Conservation (phyloP, 1,140 invertebrate species). For the Macrocentrus cingulum region DNA sequence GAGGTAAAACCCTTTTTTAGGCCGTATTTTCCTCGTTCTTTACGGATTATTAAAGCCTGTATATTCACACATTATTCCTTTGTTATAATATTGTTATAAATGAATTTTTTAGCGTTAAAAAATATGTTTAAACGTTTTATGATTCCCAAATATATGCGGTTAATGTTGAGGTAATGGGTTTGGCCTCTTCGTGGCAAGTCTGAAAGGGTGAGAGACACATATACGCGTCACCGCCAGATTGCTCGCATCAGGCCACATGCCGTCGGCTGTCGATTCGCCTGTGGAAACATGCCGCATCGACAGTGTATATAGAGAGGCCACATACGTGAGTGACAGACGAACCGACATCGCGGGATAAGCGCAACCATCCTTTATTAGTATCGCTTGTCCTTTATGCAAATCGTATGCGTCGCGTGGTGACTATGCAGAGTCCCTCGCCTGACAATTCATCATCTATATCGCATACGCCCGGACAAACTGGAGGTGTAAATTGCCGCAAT, state of each 20-base stretch:
- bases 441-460: constrained; percentile 4
- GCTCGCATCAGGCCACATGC: constrained; percentile 45
- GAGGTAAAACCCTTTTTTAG: constrained; percentile 51
- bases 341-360: constrained; percentile 3
- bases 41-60: no score
- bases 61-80: no score
- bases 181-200: no score
- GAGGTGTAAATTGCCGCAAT: no score
- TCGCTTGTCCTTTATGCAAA: constrained; percentile 12
- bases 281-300: constrained; percentile 9
- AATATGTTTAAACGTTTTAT: no score
- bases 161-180: no score
- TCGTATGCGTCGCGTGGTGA: background rate
- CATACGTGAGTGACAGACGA: constrained; percentile 26
- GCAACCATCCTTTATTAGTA: constrained; percentile 6
- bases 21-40: constrained; percentile 23
- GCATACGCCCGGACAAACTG: no score
- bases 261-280: constrained; percentile 32
- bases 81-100: no score
- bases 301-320: no score
- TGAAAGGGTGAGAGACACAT: no score
- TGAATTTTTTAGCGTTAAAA: no score
- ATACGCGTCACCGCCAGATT: constrained; percentile 49
- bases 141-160: no score
- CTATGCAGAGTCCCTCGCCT: background rate